Base-by-base conservation (phyloP, 1,140 invertebrate genomes). In the Acarapis woodi region DNA sequence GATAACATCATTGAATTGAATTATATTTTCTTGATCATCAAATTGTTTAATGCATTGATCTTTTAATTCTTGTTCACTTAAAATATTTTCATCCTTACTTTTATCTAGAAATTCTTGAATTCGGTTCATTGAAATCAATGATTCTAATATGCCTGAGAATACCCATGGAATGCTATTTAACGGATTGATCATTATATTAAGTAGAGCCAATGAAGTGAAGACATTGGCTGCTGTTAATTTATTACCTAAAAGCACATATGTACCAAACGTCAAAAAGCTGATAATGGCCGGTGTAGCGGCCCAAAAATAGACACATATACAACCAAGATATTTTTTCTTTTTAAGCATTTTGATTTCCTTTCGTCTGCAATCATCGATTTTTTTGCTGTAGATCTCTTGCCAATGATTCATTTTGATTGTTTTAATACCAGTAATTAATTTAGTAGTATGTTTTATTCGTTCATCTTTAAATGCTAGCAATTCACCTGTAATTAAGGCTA, bases 111-210 rank as follows among this genome's bases (percentile, higher is more conserved):
- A 57, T 48, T 64, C 64, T 49, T 79, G 69, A 39, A 88, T 66
- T 48, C 80, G 61, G 52, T 73, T 73, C 3, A 83, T 50, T 0
- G 78, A 85, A 25, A 49, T 39, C 37, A 41, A 44, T n/a, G 48
- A 39, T 37, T 50, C 47, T 2, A 87, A 73, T 2, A 96, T 56
- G 1, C 87, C 88, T 60, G 93, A 96, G 1, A 99, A 55, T 3
- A 96, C 87, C 88, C 88, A 97, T 2, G 90, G 90, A 56, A 96
- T 88, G 1, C 82, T 75, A 61, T 97, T 97, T 29, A 97, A 57
- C 2, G 90, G 90, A 28, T 67, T 67, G 43, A 96, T 93, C 19
- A 99, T 58, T 75, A 97, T 90, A 50, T 88, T 82, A 24, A 97
- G 69, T 32, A 97, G 55, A 0, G 90, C 80, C 41, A 97, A 68